A percentile compares a stretch with the other conserved stretches of the same genome.
These are phyloP conservation scores for Cryptocheilus praepositus DNA, from an alignment of 2,888 invertebrate genomes.

Conservation along the genomic window DNA sequence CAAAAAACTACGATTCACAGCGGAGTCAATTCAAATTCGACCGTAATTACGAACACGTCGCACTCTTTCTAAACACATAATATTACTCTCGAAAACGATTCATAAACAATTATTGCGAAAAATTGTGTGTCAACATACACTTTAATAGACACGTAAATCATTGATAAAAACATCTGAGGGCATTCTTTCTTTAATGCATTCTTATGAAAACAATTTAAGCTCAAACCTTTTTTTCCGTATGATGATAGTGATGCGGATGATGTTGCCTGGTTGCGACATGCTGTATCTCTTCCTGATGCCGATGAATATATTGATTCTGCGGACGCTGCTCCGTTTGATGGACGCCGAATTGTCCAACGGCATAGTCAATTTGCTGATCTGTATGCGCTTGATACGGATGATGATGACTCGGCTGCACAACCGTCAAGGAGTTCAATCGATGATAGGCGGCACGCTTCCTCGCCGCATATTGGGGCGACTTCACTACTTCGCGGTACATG, in stretches of 20 bases:
- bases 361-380: neutral
- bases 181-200: too few species aligned
- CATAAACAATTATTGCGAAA: too few species aligned
- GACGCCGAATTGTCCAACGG: neutral
- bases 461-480: slow-evolving; percentile 67
- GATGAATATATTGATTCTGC: slow-evolving; percentile 26
- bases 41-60: too few species aligned
- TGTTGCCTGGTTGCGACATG: slow-evolving; percentile 13
- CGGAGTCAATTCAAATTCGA: too few species aligned
- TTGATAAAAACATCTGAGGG: too few species aligned
- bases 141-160: too few species aligned
- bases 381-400: neutral
- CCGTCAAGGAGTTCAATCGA: slow-evolving; percentile 36
- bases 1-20: too few species aligned
- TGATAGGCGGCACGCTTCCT: slow-evolving; percentile 62
- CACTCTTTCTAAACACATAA: too few species aligned
- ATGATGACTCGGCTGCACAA: slow-evolving; percentile 30
- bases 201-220: slow-evolving; percentile 14
- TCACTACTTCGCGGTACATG: slow-evolving; percentile 77
- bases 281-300: slow-evolving; percentile 23
- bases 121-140: too few species aligned
- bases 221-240: slow-evolving; percentile 10
- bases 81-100: too few species aligned
- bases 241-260: slow-evolving; percentile 28
- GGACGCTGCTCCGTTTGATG: neutral